phyloP scores from a whole-genome alignment of 2,797 vertebrate genomes.

The Danio albolineatus region DNA sequence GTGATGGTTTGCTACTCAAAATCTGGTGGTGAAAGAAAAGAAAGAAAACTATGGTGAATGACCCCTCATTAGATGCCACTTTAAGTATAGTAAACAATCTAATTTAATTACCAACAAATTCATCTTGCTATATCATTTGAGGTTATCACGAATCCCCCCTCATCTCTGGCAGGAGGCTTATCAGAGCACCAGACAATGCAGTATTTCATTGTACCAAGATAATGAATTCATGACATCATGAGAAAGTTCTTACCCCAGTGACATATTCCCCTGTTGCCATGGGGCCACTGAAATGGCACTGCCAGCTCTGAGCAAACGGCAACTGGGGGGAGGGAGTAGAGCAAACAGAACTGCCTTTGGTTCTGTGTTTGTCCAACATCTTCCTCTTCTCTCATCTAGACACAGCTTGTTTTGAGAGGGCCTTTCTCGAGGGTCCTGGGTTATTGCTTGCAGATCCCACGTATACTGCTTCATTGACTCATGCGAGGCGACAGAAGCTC shows the following conservation, averaged over 20 bases:
- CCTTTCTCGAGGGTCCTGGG: slow-evolving; percentile 44
- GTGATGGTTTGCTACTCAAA: not conserved
- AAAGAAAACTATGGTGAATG: not conserved
- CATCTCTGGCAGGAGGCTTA: not conserved
- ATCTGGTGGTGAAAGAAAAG: not conserved
- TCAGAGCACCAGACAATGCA: slow-evolving; percentile 35
- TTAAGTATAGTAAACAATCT: slow-evolving; percentile 14
- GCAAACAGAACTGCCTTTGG: slow-evolving; percentile 79
- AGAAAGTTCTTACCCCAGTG: slow-evolving; percentile 76
- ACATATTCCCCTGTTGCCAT: slow-evolving; percentile 76
- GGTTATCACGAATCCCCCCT: not conserved
- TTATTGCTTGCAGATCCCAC: slow-evolving; percentile 68
- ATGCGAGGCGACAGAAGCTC: slow-evolving; percentile 68
- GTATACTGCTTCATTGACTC: slow-evolving; percentile 61
- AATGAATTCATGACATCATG: slow-evolving; percentile 77
- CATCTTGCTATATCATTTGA: slow-evolving; percentile 11
- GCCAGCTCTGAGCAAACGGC: slow-evolving; percentile 69
- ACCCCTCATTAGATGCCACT: not conserved
- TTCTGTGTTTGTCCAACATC: slow-evolving; percentile 75
- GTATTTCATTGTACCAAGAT: slow-evolving; percentile 49
- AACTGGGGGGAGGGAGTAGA: slow-evolving; percentile 58
- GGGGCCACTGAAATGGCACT: slow-evolving; percentile 72
- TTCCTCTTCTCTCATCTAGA: slow-evolving; percentile 64
- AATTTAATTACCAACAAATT: not conserved
- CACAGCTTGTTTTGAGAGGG: slow-evolving; percentile 58